Conservation (phyloP, 1,140 invertebrate genomes). For the Reticulitermes speratus region DNA sequence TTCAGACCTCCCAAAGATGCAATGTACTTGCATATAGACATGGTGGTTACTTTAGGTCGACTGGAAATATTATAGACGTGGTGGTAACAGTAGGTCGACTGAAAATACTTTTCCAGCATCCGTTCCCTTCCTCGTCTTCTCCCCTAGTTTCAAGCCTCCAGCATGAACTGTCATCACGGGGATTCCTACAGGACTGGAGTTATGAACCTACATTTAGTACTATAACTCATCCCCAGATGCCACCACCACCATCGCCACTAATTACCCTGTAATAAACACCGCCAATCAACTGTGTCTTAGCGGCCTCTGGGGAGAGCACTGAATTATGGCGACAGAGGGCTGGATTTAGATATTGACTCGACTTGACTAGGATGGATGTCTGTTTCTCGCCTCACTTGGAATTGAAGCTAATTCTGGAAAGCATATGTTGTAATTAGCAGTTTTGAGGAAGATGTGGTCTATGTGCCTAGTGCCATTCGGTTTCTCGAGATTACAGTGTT, state of each 20-base stretch:
- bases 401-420: neutral
- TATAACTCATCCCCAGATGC: constrained; percentile 14
- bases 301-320: neutral
- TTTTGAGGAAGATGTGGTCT: no score
- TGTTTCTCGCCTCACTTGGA: no score
- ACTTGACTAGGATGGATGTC: neutral
- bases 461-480: no score
- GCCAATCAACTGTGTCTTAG: constrained; percentile 18
- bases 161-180: constrained; percentile 4
- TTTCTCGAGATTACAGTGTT: no score
- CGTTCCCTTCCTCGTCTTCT: no score
- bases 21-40: no score
- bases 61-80: no score
- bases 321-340: neutral
- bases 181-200: neutral
- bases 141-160: no score
- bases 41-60: no score
- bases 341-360: constrained; percentile 15
- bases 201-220: constrained; percentile 15
- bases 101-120: no score
- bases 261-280: constrained; percentile 18
- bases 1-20: no score
- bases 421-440: neutral
- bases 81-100: no score
- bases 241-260: neutral